Percentiles rank a stretch among this genome's conserved stretches.
Conservation (phyloP, 1,140 invertebrate species). For the Vanessa atalanta region DNA sequence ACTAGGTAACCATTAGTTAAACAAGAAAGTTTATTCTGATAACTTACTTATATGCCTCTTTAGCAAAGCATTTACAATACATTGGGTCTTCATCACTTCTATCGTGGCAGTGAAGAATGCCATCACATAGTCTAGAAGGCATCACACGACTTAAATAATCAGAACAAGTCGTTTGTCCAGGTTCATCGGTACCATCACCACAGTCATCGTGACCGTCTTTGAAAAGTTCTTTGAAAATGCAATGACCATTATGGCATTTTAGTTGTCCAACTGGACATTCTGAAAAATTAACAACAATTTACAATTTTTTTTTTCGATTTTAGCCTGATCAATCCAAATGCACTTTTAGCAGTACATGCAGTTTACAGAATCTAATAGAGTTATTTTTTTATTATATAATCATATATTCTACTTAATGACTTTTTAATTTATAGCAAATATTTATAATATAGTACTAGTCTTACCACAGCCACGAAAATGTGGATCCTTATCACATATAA, state of each 20-base stretch:
- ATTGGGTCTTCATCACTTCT: conserved; percentile 87
- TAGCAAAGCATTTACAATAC: conserved; percentile 83
- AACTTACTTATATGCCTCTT: conserved; percentile 57
- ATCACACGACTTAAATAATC: conserved; percentile 84
- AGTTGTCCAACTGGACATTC: conserved; percentile 83
- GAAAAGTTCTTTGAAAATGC: conserved; percentile 85
- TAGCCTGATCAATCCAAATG: no score
- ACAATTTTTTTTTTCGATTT: no score
- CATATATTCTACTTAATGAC: no score
- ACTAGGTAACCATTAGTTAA: neutral
- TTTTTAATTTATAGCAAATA: no score
- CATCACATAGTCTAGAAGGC: conserved; percentile 88
- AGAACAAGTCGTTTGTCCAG: conserved; percentile 83
- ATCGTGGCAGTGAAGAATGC: conserved; percentile 88
- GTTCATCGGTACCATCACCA: conserved; percentile 86
- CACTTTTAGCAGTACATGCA: no score
- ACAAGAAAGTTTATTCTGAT: neutral
- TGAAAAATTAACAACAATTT: conserved; percentile 60
- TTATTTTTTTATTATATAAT: no score
- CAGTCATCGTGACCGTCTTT: conserved; percentile 86
- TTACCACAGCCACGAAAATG: conserved; percentile 68
- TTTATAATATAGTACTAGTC: neutral
- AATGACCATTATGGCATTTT: conserved; percentile 84
- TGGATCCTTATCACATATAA: conserved; percentile 56
- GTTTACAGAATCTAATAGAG: no score